Conservation (phyloP, 2,797 vertebrate species). For the Chrysocyon brachyurus region DNA sequence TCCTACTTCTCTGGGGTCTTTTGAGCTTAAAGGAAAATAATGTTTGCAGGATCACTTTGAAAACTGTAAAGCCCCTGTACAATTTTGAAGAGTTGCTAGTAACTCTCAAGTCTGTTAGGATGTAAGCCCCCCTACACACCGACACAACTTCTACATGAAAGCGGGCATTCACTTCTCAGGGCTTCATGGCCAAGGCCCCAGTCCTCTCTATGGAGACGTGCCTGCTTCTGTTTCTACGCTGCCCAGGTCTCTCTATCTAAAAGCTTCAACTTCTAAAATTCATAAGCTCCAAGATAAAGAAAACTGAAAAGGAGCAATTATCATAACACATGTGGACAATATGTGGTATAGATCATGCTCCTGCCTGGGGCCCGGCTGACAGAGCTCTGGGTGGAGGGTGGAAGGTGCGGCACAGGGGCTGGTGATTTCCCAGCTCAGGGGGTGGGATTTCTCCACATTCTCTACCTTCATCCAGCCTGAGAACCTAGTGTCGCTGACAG, state of each 20-base stretch:
- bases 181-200: background rate
- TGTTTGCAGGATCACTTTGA: background rate
- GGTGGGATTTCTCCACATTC: background rate
- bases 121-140: background rate
- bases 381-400: background rate
- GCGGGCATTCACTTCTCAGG: background rate
- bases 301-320: background rate
- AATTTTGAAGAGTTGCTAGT: background rate
- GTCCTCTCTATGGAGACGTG: background rate
- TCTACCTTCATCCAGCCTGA: background rate
- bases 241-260: background rate
- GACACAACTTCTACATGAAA: background rate
- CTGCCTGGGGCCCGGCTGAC: background rate
- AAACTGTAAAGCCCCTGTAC: background rate
- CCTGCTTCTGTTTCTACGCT: background rate
- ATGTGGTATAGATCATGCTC: background rate
- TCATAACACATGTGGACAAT: background rate
- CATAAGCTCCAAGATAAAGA: background rate
- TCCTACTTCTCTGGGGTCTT: background rate
- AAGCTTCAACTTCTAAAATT: background rate
- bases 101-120: background rate
- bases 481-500: background rate
- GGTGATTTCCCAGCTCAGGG: background rate
- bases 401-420: background rate
- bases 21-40: slow-evolving; percentile 11